Conservation (phyloP, 2,797 vertebrate species). For the Siniperca scherzeri region DNA sequence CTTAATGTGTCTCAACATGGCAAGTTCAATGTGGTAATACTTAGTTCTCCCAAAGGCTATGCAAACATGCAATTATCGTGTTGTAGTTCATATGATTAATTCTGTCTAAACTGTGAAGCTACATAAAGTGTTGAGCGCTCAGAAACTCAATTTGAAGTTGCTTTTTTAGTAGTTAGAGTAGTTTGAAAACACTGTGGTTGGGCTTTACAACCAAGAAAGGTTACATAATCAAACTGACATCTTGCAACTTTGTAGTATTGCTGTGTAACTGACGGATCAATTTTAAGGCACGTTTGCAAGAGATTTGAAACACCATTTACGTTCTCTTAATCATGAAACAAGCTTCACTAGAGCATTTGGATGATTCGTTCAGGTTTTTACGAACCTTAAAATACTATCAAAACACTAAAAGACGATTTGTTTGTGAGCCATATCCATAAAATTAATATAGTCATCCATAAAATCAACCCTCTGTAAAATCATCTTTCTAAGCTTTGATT, state of each 20-base stretch:
- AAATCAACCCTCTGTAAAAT: slow-evolving; percentile 51
- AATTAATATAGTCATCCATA: slow-evolving; percentile 40
- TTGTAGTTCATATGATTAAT: slow-evolving; percentile 38
- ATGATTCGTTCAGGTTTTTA: slow-evolving; percentile 28
- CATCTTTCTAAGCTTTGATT: slow-evolving; percentile 40
- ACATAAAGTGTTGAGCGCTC: neutral
- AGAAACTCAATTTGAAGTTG: neutral
- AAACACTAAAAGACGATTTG: slow-evolving; percentile 18
- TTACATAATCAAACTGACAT: slow-evolving; percentile 26
- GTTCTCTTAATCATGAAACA: slow-evolving; percentile 21
- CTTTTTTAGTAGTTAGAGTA: slow-evolving; percentile 1
- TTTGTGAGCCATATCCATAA: slow-evolving; percentile 28
- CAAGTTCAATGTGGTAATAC: slow-evolving; percentile 58
- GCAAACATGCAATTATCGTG: slow-evolving; percentile 55
- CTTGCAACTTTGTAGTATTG: neutral
- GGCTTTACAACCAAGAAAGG: neutral
- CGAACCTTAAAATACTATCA: slow-evolving; percentile 21
- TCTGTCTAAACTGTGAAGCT: slow-evolving; percentile 25
- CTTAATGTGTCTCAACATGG: slow-evolving; percentile 63
- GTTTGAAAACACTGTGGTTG: neutral
- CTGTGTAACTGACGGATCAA: slow-evolving; percentile 35
- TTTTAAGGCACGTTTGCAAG: slow-evolving; percentile 20
- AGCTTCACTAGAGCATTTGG: slow-evolving; percentile 19
- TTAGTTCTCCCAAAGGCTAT: slow-evolving; percentile 50
- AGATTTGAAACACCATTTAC: slow-evolving; percentile 26